Conservation (phyloP, 2,888 invertebrate species). For the Elmis aenea region DNA sequence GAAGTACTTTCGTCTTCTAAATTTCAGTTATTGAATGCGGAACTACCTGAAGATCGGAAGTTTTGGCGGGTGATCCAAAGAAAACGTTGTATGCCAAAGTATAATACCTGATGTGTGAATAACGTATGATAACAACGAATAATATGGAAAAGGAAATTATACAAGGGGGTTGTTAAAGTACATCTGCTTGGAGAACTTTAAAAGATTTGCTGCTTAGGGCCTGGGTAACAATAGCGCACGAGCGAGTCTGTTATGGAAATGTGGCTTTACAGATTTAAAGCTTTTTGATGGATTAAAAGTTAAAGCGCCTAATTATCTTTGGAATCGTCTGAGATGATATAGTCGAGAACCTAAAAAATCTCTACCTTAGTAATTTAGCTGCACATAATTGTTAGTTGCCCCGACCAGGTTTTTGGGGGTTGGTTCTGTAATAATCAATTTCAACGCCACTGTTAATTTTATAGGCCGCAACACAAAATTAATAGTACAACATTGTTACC, state of each 20-base stretch:
- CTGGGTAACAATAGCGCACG: conserved; percentile 28
- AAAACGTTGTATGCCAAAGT: conserved; percentile 31
- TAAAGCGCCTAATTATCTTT: too few relatives aligned
- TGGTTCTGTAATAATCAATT: too few relatives aligned
- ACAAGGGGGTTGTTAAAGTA: conserved; percentile 26
- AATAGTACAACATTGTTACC: too few relatives aligned
- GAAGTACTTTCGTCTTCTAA: too few relatives aligned
- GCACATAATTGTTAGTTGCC: conserved; percentile 5
- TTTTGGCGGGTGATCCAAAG: conserved; percentile 38
- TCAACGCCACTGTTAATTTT: too few relatives aligned
- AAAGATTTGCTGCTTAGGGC: conserved; percentile 26
- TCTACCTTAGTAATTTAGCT: conserved; percentile 8
- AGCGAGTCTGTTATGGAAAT: conserved; percentile 27
- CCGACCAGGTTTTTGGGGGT: too few relatives aligned
- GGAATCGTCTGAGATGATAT: conserved; percentile 6
- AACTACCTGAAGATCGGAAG: conserved; percentile 41
- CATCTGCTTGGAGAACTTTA: conserved; percentile 31
- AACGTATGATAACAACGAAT: conserved; percentile 29
- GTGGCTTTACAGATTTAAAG: too few relatives aligned
- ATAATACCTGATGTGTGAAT: conserved; percentile 35
- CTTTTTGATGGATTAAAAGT: too few relatives aligned
- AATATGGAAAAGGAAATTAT: conserved; percentile 24
- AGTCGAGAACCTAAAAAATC: conserved; percentile 7
- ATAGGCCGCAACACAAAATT: too few relatives aligned
- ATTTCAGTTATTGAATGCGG: too few relatives aligned